Evolutionary conservation across 2,113 vertebrate genomes (phyloP).

Genomic region (Leptocoma aspasia): DNA sequence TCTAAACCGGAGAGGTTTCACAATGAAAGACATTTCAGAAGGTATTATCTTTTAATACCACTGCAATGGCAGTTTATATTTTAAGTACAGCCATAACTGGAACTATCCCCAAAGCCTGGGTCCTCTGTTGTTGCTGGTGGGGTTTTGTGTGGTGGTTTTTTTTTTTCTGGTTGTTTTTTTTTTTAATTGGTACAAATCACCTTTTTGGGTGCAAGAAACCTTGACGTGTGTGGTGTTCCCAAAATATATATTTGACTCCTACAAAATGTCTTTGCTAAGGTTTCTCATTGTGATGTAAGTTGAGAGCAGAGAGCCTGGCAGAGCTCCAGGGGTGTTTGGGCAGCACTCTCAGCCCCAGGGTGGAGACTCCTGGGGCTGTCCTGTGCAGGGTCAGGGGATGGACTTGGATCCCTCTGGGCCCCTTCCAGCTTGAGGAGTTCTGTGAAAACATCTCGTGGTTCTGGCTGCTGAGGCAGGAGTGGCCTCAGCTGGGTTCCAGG

Average conservation of each 20-base stretch:
- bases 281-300: background rate
- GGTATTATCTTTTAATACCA: background rate
- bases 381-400: too few relatives aligned
- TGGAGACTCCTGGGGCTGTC: background rate
- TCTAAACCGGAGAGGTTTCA: background rate
- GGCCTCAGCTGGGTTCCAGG: background rate
- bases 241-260: background rate
- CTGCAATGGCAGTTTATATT: background rate
- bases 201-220: background rate
- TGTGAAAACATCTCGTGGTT: background rate
- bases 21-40: background rate
- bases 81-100: background rate
- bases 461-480: background rate
- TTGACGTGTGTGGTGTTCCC: too few relatives aligned
- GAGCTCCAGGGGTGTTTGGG: background rate
- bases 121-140: background rate
- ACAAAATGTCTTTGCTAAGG: background rate
- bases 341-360: rapidly evolving
- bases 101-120: background rate
- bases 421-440: background rate
- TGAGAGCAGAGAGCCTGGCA: too few relatives aligned
- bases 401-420: rapidly evolving
- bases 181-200: background rate
- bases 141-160: too few relatives aligned
- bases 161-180: background rate